These are phyloP conservation scores for Sarcophaga variegata DNA, from an alignment of 2,888 invertebrate genomes.

Conservation along the genomic window DNA sequence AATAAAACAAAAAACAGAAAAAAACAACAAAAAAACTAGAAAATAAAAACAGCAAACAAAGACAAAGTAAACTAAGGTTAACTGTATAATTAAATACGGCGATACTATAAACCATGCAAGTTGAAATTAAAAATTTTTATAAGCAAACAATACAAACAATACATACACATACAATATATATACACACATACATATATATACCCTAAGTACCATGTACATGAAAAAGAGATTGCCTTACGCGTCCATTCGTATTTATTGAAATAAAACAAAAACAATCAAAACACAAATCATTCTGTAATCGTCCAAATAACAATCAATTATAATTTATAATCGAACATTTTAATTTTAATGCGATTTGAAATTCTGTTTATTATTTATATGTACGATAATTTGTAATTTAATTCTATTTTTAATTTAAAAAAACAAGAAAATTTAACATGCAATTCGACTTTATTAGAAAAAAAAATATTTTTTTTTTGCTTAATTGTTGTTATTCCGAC, in stretches of 20 bases:
- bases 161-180: background rate
- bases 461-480: background rate
- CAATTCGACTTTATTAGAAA: too few relatives aligned
- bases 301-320: background rate
- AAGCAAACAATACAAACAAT: slow-evolving; percentile 11
- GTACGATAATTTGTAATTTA: background rate
- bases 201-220: too few relatives aligned
- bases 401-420: background rate
- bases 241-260: background rate
- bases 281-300: background rate
- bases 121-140: slow-evolving; percentile 8
- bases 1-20: slow-evolving; percentile 15
- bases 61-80: slow-evolving; percentile 38
- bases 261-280: too few relatives aligned
- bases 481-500: background rate
- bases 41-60: background rate
- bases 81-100: slow-evolving; percentile 53
- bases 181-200: background rate
- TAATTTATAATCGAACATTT: background rate
- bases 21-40: slow-evolving; percentile 14
- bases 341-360: background rate
- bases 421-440: too few relatives aligned
- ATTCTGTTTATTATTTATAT: background rate
- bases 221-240: background rate
- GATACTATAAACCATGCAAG: slow-evolving; percentile 13